Base-by-base conservation (phyloP, 2,113 vertebrate genomes). In the Orycteropus afer region DNA sequence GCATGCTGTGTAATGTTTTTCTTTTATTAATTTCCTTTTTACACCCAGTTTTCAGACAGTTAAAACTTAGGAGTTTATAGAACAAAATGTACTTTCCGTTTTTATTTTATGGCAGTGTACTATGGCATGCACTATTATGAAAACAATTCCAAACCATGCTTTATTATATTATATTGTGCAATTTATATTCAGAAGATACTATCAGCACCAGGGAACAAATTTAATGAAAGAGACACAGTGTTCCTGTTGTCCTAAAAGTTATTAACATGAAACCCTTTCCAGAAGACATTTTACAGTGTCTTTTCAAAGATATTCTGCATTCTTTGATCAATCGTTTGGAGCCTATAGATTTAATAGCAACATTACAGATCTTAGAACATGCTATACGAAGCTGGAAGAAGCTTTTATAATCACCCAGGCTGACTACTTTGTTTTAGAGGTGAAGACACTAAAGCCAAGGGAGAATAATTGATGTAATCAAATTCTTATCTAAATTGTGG, bases 81-180 rank as follows among this genome's bases (percentile, higher is more conserved):
- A 96, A 94, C 83, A 93, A 77, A 91, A 91, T 93, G 79, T 97
- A 79, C 42, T 97, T 94, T 97, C 53, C 59, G 18, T 37, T 86
- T 83, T 97, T 59, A 71, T 96, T 91, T 98, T 97, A 89, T 95
- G 55, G 40, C 74, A 59, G 59, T 95, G 27, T 89, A 84, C 78
- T 59, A 95, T 96, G 80, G 74, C 96, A 97, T 89, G 95, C 78
- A 90, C 92, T 95, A 49, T 37, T 92, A 77, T 71, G 92, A 87
- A 81, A 98, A 93, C 13, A 95, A 53, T 96, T 93, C 92, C 90
- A 42, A 92, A 91, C 57, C 93, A 42, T 77, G 89, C 69, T 91
- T 95, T 96, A 96, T 96, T 96, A 74, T 81, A 92, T 97, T 92
- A 77, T 93, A 93, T 92, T 97, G 95, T 94, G 45, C 83, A 96